Evolutionary conservation across 2,797 vertebrate genomes (phyloP), one percentile per base, ranked within the genome.

Genomic region (Galagoides demidoff): DNA sequence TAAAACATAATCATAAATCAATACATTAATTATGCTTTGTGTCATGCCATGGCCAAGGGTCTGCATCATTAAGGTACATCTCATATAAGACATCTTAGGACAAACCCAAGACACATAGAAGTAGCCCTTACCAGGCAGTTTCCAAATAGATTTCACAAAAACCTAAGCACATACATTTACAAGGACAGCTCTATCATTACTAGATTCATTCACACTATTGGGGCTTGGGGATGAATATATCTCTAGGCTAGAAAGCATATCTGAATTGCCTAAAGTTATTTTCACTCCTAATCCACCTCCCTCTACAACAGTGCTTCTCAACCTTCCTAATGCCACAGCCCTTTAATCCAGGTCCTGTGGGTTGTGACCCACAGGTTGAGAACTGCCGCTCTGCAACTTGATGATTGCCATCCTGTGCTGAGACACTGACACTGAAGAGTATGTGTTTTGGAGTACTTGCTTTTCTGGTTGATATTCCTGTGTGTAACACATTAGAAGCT

Each of bases 171-270:
- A 34, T 6, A 34, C 61, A 61, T 14, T 37, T 57, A 85, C 23
- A 90, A 86, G 66, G 39, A 74, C 22, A 76, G n/a, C 37, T 87
- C 31, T 37, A 57, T 77, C 86, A 63, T 85, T 64, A 81, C 74
- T 49, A 27, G 8, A 66, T 79, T 11, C 27, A n/a, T 89, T 43
- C 55, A 16, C 29, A 86, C 45, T 63, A 8, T 17, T 45, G 27
- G 6, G 5, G 3, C 2, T 31, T 39, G 7, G 10, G n/a, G 10
- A 52, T 49, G 71, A 85, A 52, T 23, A 31, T 11, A 34, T 17
- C 9, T 68, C 20, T 78, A 29, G 29, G 55, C 17, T 23, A 91
- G 23, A n/a, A 22, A 25, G 29, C 14, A 19, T 45, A 78, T 49
- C 11, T 86, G 39, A 86, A 90, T 68, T 85, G 0, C 7, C 70